Evolutionary conservation across 1,140 invertebrate genomes (phyloP), one percentile per base, ranked within the genome.

Genomic region (Drosophila nigromelanica): DNA sequence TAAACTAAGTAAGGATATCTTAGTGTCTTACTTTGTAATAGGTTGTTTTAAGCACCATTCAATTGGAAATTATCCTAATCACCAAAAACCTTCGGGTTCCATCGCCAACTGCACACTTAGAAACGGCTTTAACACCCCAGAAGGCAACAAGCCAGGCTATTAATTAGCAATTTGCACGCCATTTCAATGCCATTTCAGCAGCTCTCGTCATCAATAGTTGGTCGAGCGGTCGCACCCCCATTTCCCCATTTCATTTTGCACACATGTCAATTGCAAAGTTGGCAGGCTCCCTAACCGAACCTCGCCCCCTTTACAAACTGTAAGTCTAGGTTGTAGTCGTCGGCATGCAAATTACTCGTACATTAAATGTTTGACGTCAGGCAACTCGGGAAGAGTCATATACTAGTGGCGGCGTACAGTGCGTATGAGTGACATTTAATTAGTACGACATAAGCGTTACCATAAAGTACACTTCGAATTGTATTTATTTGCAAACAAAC

Each of bases 371-470:
- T 67, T 73, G 70, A 67, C 67, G 47, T 67, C 55, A 30, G 37
- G 24, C 30, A 37, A n/a, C 11, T n/a, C 10, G 15, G 27, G 2
- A 5, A 14, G 14, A 40, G 18, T 39, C 8, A 8, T 40, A 15
- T 51, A 18, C 1, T 10, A 6, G 45, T 24, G 59, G 64, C 30
- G 70, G 58, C 58, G 56, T 62, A 70, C 62, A 68, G 52, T 68
- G 73, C 74, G 76, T 79, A 79, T 79, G 76, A 79, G 76, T 79
- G 76, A 77, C 76, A 79, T 79, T 79, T 79, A 79, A 79, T 79
- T 79, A 79, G 76, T 76, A 77, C 62, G 63, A 79, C 76, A 77
- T 73, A 69, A 79, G 74, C 76, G 70, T 68, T 59, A 50, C 76
- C 76, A 77, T 79, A 77, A 79, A 79, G 76, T 79, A 79, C 74